Conservation (phyloP, 2,888 invertebrate species). For the Gastrophysa polygoni region DNA sequence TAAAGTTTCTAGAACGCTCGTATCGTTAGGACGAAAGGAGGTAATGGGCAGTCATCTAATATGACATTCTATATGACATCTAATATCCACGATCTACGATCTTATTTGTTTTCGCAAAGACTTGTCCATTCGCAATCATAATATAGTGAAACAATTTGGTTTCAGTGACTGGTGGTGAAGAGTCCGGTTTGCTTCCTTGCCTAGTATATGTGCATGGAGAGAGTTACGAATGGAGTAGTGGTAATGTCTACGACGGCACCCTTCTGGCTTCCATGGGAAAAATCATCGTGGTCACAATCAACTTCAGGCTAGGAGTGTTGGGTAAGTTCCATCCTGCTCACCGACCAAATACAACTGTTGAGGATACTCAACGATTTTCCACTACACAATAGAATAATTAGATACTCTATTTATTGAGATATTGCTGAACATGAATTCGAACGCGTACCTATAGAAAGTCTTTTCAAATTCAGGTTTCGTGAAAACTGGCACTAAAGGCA, state of each 20-base stretch:
- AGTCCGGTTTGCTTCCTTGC: conserved; percentile 70
- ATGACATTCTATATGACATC: no score
- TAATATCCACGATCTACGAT: no score
- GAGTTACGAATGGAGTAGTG: conserved; percentile 96
- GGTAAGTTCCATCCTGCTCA: conserved; percentile 62
- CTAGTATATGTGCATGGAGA: conserved; percentile 93
- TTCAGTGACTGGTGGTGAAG: conserved; percentile 63
- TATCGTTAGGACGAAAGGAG: no score
- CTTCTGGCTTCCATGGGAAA: conserved; percentile 91
- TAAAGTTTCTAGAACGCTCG: neutral
- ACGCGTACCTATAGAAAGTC: no score
- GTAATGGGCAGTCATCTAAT: no score
- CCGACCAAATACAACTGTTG: no score
- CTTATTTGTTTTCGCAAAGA: no score
- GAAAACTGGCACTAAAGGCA: conserved; percentile 87
- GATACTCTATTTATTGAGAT: no score
- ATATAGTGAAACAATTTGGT: conserved; percentile 41
- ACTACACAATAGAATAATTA: no score
- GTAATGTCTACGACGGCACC: conserved; percentile 96
- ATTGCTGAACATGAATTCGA: no score
- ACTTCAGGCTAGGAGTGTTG: conserved; percentile 87
- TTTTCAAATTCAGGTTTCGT: conserved; percentile 77
- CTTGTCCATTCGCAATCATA: no score
- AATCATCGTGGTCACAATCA: conserved; percentile 88
- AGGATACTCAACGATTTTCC: no score